Percentiles rank a stretch among this genome's conserved stretches.
These are phyloP conservation scores for Noctua janthina DNA, from an alignment of 2,888 invertebrate species.

Conservation along the genomic window DNA sequence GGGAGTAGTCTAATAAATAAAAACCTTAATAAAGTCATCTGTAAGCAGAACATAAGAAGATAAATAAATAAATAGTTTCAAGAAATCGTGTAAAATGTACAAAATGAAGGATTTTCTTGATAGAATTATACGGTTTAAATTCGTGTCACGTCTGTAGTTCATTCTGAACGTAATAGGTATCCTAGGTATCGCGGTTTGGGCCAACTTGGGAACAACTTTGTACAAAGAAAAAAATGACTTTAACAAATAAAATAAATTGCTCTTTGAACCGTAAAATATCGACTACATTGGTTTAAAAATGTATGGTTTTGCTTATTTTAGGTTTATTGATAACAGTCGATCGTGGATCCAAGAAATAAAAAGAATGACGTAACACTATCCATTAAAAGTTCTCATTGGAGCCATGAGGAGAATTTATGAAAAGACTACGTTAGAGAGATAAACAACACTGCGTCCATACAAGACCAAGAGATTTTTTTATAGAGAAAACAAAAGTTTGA, in stretches of 20 bases:
- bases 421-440: neutral
- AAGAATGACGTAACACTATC: neutral
- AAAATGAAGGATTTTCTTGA: conserved; percentile 59
- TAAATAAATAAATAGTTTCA: conserved; percentile 48
- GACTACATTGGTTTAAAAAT: neutral
- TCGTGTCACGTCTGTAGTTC: conserved; percentile 62
- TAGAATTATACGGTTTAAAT: conserved; percentile 45
- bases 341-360: neutral
- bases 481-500: neutral
- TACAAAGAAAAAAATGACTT: conserved; percentile 49
- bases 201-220: conserved; percentile 45
- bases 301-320: neutral
- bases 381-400: neutral
- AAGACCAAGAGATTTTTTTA: neutral
- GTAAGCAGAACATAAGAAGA: conserved; percentile 44
- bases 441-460: neutral
- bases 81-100: conserved; percentile 52
- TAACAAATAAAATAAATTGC: conserved; percentile 8
- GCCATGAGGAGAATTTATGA: neutral
- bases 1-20: conserved; percentile 27
- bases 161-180: conserved; percentile 57
- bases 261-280: neutral
- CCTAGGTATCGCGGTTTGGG: conserved; percentile 49
- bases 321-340: neutral
- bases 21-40: conserved; percentile 34